Percentiles rank a stretch among this genome's conserved stretches.
Conservation (phyloP, 2,113 vertebrate species). For the Anguilla japonica region DNA sequence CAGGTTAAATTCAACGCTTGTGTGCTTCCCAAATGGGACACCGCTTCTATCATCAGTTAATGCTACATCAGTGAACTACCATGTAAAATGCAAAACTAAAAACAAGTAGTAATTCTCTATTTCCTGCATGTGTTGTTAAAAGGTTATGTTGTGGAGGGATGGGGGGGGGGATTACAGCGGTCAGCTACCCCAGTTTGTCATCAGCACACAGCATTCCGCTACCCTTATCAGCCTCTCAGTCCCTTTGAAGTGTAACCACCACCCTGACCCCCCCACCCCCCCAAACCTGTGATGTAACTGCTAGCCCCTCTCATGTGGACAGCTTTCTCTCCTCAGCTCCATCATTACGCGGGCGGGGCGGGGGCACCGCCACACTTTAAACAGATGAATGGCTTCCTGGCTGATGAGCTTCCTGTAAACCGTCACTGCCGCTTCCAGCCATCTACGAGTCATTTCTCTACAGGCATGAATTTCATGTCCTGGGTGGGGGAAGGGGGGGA, state of each 20-base stretch:
- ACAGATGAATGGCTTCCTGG: not conserved
- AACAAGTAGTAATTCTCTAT: not conserved
- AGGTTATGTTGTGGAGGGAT: not conserved
- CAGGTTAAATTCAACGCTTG: too few relatives aligned
- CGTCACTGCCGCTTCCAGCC: not conserved
- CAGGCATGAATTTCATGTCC: constrained; percentile 36
- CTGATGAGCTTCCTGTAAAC: not conserved
- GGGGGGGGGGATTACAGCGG: not conserved
- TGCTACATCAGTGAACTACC: too few relatives aligned
- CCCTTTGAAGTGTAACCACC: not conserved
- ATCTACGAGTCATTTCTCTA: constrained; percentile 34
- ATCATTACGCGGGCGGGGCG: not conserved
- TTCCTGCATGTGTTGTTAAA: not conserved
- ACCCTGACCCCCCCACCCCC: not conserved
- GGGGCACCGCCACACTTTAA: not conserved
- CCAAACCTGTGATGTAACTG: not conserved
- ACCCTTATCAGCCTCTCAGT: not conserved
- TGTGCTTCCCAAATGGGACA: not conserved
- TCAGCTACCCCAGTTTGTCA: not conserved
- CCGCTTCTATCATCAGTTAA: too few relatives aligned
- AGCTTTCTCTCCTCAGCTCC: not conserved
- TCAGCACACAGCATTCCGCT: not conserved
- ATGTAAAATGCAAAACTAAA: not conserved
- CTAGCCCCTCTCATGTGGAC: not conserved
- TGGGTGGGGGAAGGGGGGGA: not conserved